Conservation (phyloP, 1,140 invertebrate genomes). For the Heliconius eleuchia region DNA sequence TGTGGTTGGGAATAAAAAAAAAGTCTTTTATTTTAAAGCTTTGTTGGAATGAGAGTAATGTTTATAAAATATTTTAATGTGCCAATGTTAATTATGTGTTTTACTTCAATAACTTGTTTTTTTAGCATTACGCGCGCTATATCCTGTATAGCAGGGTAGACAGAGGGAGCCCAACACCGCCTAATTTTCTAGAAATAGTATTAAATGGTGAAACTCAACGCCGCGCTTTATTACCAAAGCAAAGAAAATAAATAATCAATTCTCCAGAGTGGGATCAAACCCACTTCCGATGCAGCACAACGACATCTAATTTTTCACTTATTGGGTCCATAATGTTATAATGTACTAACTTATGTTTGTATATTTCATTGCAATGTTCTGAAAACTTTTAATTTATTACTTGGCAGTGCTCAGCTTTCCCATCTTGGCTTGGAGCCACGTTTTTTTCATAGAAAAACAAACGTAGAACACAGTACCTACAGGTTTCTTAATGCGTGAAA, state of each 20-base stretch:
- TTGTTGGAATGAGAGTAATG: background rate
- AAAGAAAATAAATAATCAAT: too few species aligned
- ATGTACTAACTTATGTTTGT: background rate
- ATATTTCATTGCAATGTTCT: conserved; percentile 8
- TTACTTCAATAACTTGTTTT: too few species aligned
- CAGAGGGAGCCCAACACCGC: too few species aligned
- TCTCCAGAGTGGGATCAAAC: too few species aligned
- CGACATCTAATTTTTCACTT: too few species aligned
- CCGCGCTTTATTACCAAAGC: too few species aligned
- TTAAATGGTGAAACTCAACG: background rate
- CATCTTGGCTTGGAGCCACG: conserved; percentile 5
- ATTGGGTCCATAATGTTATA: background rate
- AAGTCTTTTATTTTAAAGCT: background rate
- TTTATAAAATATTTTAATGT: background rate
- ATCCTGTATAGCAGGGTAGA: background rate
- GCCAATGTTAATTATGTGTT: too few species aligned
- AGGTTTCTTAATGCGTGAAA: background rate
- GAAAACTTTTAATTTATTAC: conserved; percentile 13
- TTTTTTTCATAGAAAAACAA: background rate
- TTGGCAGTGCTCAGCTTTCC: conserved; percentile 1
- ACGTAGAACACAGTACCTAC: background rate
- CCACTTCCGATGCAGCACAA: too few species aligned
- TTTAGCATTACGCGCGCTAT: background rate
- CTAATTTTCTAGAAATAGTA: too few species aligned
- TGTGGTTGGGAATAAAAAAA: conserved; percentile 6